Evolutionary conservation across 2,888 invertebrate genomes (phyloP).

Genomic region (Acleris literana): DNA sequence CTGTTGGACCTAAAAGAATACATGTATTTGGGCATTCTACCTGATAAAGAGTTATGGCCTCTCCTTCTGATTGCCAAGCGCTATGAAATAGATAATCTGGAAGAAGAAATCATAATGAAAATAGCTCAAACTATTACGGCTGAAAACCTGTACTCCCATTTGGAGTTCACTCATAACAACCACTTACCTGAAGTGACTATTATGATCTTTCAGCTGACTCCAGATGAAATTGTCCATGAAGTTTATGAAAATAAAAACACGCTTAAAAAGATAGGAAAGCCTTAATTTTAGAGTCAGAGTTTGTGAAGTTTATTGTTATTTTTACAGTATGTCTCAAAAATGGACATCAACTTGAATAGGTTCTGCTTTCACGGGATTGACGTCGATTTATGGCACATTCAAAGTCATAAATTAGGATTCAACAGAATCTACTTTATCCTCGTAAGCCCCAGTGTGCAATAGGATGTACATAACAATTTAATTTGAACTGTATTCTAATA

Average conservation of each 20-base stretch:
- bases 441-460: no score
- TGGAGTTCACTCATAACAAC: constrained; percentile 57
- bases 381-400: no score
- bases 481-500: no score
- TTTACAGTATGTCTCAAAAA: no score
- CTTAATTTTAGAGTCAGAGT: no score
- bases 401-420: no score
- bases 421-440: no score
- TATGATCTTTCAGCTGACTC: neutral
- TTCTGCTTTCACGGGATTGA: no score
- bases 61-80: constrained; percentile 54
- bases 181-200: constrained; percentile 44
- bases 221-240: neutral
- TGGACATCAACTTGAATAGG: no score
- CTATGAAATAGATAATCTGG: constrained; percentile 60
- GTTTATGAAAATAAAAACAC: neutral
- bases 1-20: constrained; percentile 57
- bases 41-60: constrained; percentile 52
- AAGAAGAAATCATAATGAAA: constrained; percentile 53
- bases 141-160: constrained; percentile 47
- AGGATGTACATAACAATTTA: no score
- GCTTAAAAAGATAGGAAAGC: no score
- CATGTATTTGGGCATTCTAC: constrained; percentile 54
- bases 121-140: constrained; percentile 46
- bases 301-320: no score